Conservation (phyloP, 2,797 vertebrate species). For the Smutsia gigantea region DNA sequence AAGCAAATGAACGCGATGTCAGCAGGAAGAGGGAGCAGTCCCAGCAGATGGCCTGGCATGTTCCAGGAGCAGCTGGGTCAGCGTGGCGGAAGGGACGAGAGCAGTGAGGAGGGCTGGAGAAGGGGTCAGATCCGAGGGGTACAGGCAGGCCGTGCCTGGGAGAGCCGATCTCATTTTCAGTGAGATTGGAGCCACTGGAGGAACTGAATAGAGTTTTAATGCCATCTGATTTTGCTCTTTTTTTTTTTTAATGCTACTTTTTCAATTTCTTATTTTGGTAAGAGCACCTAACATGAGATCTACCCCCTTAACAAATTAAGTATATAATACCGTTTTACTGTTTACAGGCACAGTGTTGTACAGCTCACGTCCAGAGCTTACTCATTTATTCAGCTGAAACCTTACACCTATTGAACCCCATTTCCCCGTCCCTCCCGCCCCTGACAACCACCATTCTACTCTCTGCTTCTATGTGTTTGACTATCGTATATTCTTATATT, state of each 20-base stretch:
- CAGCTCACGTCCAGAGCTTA: neutral
- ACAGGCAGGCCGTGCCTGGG: rapidly evolving
- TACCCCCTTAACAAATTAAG: neutral
- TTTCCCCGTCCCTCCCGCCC: no score
- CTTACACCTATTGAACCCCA: rapidly evolving
- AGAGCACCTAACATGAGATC: neutral
- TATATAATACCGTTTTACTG: rapidly evolving
- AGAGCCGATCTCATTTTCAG: rapidly evolving
- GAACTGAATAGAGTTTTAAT: neutral
- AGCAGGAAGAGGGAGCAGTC: neutral
- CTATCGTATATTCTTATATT: no score
- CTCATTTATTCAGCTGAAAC: neutral
- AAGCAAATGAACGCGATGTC: no score
- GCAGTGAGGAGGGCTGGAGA: rapidly evolving
- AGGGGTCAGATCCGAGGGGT: rapidly evolving
- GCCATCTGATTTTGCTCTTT: neutral
- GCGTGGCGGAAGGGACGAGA: neutral
- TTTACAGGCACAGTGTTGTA: neutral
- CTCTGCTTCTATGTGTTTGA: neutral
- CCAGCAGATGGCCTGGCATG: no score
- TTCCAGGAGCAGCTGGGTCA: neutral
- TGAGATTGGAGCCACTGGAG: rapidly evolving
- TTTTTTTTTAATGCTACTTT: neutral
- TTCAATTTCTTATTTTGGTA: neutral
- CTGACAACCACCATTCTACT: neutral